phyloP scores from a whole-genome alignment of 1,140 invertebrate species.

The Macrostomum lignano region DNA sequence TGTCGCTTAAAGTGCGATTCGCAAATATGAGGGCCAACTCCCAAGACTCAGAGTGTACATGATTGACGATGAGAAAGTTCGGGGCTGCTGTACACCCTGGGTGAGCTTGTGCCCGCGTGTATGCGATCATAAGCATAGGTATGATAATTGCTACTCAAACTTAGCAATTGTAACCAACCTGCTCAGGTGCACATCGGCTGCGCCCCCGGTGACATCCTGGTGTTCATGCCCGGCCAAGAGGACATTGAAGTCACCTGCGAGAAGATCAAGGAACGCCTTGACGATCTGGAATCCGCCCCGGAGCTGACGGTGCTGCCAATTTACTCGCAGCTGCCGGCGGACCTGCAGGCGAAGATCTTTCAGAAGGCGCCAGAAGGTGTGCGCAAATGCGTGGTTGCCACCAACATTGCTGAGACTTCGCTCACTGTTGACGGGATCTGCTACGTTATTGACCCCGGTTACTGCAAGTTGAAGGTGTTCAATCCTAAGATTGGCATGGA shows the following conservation, averaged over 20 bases:
- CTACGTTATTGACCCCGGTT: constrained; percentile 90
- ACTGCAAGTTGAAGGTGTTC: constrained; percentile 91
- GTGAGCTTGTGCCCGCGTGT: no score
- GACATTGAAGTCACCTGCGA: constrained; percentile 98
- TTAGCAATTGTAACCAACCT: no score
- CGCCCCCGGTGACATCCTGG: constrained; percentile 51
- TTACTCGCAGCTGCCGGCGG: constrained; percentile 88
- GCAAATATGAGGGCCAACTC: no score
- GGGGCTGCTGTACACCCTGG: no score
- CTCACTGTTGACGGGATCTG: constrained; percentile 71
- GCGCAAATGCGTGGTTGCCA: constrained; percentile 90
- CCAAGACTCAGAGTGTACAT: no score
- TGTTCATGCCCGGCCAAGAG: constrained; percentile 99
- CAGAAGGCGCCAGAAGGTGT: constrained; percentile 64
- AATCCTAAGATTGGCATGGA: constrained; percentile 99
- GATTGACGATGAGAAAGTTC: no score
- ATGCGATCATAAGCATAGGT: no score
- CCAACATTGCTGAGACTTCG: constrained; percentile 85
- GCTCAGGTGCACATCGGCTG: constrained; percentile 79
- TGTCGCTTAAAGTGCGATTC: no score
- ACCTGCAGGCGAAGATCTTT: constrained; percentile 96
- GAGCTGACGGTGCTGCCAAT: constrained; percentile 76
- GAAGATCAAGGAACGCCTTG: constrained; percentile 36
- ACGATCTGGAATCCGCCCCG: constrained; percentile 48
- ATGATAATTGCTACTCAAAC: no score